phyloP scores from a whole-genome alignment of 2,888 invertebrate genomes.

The Herminia tarsipennalis region DNA sequence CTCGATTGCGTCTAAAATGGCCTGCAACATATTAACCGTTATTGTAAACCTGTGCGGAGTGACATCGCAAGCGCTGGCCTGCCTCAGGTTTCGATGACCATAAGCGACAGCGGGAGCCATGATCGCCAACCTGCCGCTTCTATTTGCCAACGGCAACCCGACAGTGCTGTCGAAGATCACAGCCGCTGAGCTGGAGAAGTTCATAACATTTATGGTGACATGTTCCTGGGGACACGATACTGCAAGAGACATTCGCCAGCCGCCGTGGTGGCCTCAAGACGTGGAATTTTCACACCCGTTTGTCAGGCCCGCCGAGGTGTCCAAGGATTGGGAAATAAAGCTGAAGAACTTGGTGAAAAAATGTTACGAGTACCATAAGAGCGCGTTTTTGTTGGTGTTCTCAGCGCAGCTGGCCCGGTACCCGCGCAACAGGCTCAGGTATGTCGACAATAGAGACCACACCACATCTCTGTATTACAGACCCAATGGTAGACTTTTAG shows the following conservation, averaged over 20 bases:
- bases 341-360: constrained; percentile 88
- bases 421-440: constrained; percentile 87
- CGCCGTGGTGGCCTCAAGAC: constrained; percentile 90
- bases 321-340: constrained; percentile 86
- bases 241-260: constrained; percentile 84
- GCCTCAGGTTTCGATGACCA: constrained; percentile 76
- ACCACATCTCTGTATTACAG: constrained; percentile 90
- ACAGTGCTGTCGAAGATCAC: constrained; percentile 88
- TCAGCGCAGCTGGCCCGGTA: constrained; percentile 89
- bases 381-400: constrained; percentile 89
- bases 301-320: constrained; percentile 75
- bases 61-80: constrained; percentile 75
- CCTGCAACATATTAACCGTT: constrained; percentile 65
- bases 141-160: constrained; percentile 90
- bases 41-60: constrained; percentile 59
- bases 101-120: constrained; percentile 79
- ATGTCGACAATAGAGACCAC: constrained; percentile 90
- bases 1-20: constrained; percentile 51
- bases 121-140: constrained; percentile 90
- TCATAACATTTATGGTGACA: constrained; percentile 91
- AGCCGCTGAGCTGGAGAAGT: constrained; percentile 87
- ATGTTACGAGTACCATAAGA: constrained; percentile 90
- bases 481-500: constrained; percentile 87
- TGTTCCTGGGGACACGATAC: constrained; percentile 89
- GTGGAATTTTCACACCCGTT: constrained; percentile 88